phyloP scores from a whole-genome alignment of 2,797 vertebrate species.

The Chrysocyon brachyurus region DNA sequence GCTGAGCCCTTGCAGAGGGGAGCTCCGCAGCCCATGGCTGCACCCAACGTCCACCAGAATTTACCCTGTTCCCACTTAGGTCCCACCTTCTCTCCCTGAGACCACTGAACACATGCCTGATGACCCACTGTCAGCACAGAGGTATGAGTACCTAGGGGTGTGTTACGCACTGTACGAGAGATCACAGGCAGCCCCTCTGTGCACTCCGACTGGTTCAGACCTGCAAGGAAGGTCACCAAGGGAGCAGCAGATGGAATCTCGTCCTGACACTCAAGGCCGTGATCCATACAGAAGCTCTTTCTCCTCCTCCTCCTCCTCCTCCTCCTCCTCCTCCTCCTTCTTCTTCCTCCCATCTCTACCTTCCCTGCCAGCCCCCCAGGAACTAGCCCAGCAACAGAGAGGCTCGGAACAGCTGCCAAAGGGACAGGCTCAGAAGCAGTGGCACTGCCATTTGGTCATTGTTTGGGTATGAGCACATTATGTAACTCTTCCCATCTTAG shows the following conservation, averaged over 20 bases:
- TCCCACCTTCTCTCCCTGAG: background rate
- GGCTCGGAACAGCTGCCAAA: background rate
- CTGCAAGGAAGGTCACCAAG: background rate
- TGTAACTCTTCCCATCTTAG: slow-evolving; percentile 22
- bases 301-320: too few species aligned
- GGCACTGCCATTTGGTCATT: background rate
- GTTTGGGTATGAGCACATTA: background rate
- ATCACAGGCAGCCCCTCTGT: too few species aligned
- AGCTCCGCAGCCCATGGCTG: background rate
- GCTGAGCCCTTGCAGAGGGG: background rate
- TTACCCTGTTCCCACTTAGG: background rate
- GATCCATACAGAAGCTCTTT: background rate
- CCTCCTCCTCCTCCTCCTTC: too few species aligned
- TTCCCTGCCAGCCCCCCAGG: background rate
- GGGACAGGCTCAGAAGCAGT: background rate
- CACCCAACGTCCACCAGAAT: background rate
- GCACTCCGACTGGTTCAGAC: background rate
- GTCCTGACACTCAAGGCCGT: background rate
- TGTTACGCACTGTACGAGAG: background rate
- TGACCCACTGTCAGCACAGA: background rate
- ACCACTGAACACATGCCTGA: background rate
- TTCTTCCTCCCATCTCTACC: background rate
- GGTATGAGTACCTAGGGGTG: background rate
- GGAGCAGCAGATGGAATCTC: background rate
- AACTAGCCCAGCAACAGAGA: background rate